A percentile compares a stretch with the other conserved stretches of the same genome.
Conservation (phyloP, 2,113 vertebrate species). For the Apodemus speciosus region DNA sequence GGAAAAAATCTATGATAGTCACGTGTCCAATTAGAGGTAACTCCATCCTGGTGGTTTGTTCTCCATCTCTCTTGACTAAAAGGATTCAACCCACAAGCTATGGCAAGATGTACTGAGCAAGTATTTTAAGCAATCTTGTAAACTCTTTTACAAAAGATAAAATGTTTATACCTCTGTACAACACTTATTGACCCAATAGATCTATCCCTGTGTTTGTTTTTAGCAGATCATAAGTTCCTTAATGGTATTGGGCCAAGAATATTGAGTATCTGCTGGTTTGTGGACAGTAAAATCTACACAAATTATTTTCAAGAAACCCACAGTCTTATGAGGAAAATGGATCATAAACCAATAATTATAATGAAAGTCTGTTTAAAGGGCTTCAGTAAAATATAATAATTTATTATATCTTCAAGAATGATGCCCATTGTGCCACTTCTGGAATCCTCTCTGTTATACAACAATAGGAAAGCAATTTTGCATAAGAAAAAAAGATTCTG, state of each 20-base stretch:
- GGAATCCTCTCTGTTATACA: not conserved
- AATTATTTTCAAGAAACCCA: slow-evolving; percentile 18
- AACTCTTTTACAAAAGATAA: not conserved
- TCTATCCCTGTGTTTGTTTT: not conserved
- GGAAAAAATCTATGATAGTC: not conserved
- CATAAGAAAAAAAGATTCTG: not conserved
- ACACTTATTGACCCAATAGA: not conserved
- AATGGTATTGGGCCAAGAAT: not conserved
- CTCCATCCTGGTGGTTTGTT: not conserved
- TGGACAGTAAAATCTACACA: not conserved
- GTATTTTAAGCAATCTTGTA: not conserved
- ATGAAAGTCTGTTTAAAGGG: not conserved
- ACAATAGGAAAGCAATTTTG: not conserved
- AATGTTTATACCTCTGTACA: not conserved
- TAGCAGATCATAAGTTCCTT: not conserved
- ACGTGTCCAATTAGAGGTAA: not conserved
- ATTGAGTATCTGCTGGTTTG: not conserved
- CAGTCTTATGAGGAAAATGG: not conserved
- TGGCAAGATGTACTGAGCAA: not conserved
- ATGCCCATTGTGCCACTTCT: not conserved
- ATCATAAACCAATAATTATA: not conserved
- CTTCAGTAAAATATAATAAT: not conserved
- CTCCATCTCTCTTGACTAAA: not conserved
- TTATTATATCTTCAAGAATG: not conserved
- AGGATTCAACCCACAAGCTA: not conserved